Base-by-base conservation (phyloP, 1,140 invertebrate genomes). In the Drosophila albomicans region DNA sequence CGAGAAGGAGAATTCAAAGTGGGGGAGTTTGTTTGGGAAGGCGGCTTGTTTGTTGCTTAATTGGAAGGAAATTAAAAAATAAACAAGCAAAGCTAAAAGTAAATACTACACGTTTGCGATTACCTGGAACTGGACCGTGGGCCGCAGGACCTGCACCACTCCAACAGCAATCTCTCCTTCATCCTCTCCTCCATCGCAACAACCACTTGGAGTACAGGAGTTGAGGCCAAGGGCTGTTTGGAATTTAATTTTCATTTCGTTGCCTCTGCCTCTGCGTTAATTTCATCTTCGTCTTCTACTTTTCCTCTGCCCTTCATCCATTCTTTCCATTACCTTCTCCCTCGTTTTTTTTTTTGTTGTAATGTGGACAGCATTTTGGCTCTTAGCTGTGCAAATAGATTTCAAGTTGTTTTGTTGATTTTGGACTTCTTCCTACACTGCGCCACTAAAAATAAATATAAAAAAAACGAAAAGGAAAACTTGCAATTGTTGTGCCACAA, bases 61-160 rank as follows among this genome's bases (percentile, higher is more conserved):
- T 88, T 88, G 85, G 81, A 85, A 88, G 85, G 85, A 88, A 88
- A 88, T 88, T 88, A 85, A 88, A 88, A 88, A 88, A 87, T 88
- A 87, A 88, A 88, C 85, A 88, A 88, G 81, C 85, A 73, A 79
- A 75, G 84, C 56, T 82, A 75, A 87, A 81, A 89, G 84, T 82
- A 87, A 87, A 87, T 87, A 87, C 84, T 87, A 87, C 85, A 88
- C 84, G 80, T 45, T 88, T 69, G 69, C 84, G 84, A 88, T 87
- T 87, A 87, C 84, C 84, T 87, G 84, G 70, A 70, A 66, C 56
- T 57, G 49, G 57, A 62, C 67, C 58, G 41, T 43, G 30, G 68
- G 38, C 62, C 48, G 32, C 28, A 28, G 54, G 8, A 49, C 54
- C 46, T 51, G 16, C 54, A 28, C 38, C 51, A 3, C 20, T 20